These are phyloP conservation scores for Crioceris asparagi DNA, from an alignment of 2,888 invertebrate species.

Conservation along the genomic window DNA sequence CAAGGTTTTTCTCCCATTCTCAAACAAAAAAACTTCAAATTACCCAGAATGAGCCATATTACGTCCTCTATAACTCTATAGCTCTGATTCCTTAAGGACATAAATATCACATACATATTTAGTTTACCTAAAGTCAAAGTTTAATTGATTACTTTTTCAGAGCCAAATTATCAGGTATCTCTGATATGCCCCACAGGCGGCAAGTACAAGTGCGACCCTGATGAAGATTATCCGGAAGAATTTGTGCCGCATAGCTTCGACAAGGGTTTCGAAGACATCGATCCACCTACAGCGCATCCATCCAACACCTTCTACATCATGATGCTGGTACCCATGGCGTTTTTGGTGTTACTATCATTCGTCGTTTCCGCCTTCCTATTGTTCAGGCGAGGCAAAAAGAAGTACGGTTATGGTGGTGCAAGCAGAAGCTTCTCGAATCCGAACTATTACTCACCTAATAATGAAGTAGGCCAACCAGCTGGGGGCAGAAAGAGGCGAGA, in stretches of 20 bases:
- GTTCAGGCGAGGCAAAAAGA: constrained; percentile 33
- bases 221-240: constrained; percentile 32
- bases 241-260: constrained; percentile 11
- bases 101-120: neutral
- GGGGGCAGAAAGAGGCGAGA: constrained; percentile 48
- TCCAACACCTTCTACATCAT: constrained; percentile 36
- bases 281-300: constrained; percentile 27
- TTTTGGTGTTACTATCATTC: neutral
- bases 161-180: constrained; percentile 25
- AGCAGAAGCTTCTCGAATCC: constrained; percentile 78
- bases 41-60: too few relatives aligned
- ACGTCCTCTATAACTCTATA: too few relatives aligned
- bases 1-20: too few relatives aligned
- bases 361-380: constrained; percentile 36
- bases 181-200: constrained; percentile 27
- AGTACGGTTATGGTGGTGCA: constrained; percentile 45
- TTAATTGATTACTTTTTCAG: constrained; percentile 14
- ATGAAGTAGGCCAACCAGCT: constrained; percentile 15
- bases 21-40: too few relatives aligned
- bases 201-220: constrained; percentile 28
- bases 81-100: too few relatives aligned
- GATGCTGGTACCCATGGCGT: constrained; percentile 35
- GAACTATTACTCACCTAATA: constrained; percentile 53
- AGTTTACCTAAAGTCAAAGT: constrained; percentile 1
- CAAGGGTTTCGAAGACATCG: constrained; percentile 9